These are phyloP conservation scores for Elegia similella DNA, from an alignment of 2,888 invertebrate genomes.

Conservation along the genomic window DNA sequence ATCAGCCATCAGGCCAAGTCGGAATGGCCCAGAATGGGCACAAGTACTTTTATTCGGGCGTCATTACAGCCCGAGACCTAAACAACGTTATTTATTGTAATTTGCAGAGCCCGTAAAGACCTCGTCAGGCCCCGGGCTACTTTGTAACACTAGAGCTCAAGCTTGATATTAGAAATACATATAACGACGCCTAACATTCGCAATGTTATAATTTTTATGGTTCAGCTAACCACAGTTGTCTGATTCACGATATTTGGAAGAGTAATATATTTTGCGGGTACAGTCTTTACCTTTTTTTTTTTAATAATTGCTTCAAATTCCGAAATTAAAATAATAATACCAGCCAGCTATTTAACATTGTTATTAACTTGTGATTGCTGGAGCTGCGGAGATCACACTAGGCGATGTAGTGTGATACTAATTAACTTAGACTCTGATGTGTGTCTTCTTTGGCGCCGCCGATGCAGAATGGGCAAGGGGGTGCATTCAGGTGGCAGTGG, in stretches of 20 bases:
- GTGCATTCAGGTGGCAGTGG: slow-evolving; percentile 25
- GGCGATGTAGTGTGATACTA: background rate
- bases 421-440: background rate
- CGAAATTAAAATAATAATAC: no score
- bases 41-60: slow-evolving; percentile 6
- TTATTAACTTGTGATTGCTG: no score
- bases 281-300: no score
- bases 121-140: slow-evolving; percentile 17
- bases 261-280: no score
- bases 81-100: slow-evolving; percentile 18
- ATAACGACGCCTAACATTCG: background rate
- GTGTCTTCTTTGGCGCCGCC: background rate
- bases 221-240: no score
- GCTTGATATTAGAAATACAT: background rate
- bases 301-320: no score
- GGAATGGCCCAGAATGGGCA: background rate
- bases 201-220: no score
- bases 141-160: background rate
- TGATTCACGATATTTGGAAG: no score
- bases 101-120: slow-evolving; percentile 15
- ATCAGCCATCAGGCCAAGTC: slow-evolving; percentile 7
- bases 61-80: slow-evolving; percentile 14
- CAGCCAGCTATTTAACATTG: no score
- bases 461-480: background rate
- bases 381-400: no score